Percentiles rank a stretch among this genome's conserved stretches.
phyloP scores from a whole-genome alignment of 2,888 invertebrate genomes.

The Herminia tarsipennalis region DNA sequence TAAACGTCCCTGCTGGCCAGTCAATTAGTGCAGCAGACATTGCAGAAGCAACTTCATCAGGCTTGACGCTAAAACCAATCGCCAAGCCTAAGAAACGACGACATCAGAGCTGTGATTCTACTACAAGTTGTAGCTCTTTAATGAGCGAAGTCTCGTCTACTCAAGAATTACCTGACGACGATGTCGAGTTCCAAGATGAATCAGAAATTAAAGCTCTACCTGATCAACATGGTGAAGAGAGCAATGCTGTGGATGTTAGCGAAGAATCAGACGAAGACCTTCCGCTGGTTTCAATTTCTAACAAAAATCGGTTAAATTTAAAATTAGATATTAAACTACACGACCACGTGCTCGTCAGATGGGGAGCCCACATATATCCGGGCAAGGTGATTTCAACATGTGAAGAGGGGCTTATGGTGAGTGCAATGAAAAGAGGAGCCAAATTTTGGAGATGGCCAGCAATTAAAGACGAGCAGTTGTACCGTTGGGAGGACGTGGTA shows the following conservation, averaged over 20 bases:
- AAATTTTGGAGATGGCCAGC: constrained; percentile 16
- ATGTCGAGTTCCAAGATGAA: too few relatives aligned
- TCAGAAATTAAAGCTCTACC: too few relatives aligned
- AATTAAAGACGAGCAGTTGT: constrained; percentile 14
- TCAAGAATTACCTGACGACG: too few relatives aligned
- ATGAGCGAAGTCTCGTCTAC: too few relatives aligned
- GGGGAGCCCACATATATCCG: constrained; percentile 13
- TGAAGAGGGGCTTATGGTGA: constrained; percentile 13
- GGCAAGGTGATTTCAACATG: constrained; percentile 7
- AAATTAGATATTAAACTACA: constrained; percentile 2
- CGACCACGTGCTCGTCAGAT: constrained; percentile 14
- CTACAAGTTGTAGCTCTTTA: neutral
- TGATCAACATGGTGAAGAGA: too few relatives aligned
- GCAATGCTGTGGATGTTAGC: too few relatives aligned
- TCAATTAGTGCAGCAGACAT: constrained; percentile 11
- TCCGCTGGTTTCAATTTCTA: too few relatives aligned
- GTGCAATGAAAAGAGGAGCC: constrained; percentile 13
- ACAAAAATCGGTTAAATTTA: neutral
- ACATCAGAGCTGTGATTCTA: neutral
- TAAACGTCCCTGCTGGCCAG: constrained; percentile 11
- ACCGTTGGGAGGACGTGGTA: too few relatives aligned
- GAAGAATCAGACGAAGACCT: neutral
- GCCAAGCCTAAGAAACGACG: neutral
- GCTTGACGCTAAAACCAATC: too few relatives aligned
- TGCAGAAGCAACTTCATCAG: constrained; percentile 11